A percentile compares a stretch with the other conserved stretches of the same genome.
phyloP scores from a whole-genome alignment of 2,888 invertebrate species.

The Stenodera caucasica region DNA sequence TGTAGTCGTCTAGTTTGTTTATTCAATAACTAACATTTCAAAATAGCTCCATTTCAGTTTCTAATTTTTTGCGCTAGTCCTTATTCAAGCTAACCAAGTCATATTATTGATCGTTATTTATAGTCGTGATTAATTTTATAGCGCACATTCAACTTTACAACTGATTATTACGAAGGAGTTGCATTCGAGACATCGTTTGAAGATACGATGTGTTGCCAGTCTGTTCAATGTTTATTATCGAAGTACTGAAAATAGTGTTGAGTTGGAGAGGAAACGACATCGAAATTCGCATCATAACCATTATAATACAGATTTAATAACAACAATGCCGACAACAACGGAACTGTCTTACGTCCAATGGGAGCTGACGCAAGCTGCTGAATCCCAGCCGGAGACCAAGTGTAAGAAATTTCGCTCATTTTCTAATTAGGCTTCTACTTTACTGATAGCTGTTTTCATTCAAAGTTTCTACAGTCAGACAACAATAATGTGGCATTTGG shows the following conservation, averaged over 20 bases:
- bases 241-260: constrained; percentile 67
- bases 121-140: constrained; percentile 26
- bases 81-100: too few relatives aligned
- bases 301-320: not conserved
- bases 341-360: not conserved
- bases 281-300: not conserved
- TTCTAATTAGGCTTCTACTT: not conserved
- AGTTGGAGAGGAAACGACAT: constrained; percentile 56
- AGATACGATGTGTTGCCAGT: constrained; percentile 68
- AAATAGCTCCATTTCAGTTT: too few relatives aligned
- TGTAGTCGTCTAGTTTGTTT: too few relatives aligned
- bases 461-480: too few relatives aligned
- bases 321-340: not conserved
- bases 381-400: not conserved
- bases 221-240: constrained; percentile 69
- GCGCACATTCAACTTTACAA: constrained; percentile 47
- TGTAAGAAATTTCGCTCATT: not conserved
- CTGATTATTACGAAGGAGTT: constrained; percentile 46
- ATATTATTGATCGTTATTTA: too few relatives aligned
- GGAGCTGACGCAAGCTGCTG: constrained; percentile 8
- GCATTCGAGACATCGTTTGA: constrained; percentile 48
- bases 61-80: too few relatives aligned
- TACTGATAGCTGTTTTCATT: too few relatives aligned
- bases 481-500: too few relatives aligned
- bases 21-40: too few relatives aligned